Evolutionary conservation across 2,888 invertebrate species (phyloP).

Genomic region (Hyles lineata): DNA sequence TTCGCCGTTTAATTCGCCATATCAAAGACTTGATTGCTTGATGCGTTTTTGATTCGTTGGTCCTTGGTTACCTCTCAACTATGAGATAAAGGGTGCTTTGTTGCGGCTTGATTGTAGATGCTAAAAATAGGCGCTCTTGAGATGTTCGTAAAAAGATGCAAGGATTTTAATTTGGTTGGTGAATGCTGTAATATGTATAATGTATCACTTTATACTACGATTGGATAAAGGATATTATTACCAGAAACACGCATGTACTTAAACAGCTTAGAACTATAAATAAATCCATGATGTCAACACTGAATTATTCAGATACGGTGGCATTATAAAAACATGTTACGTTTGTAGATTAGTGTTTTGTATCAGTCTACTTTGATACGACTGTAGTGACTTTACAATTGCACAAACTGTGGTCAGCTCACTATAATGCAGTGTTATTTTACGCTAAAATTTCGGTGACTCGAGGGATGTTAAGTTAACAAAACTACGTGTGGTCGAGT

Average conservation of each 20-base stretch:
- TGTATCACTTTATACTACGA: too few relatives aligned
- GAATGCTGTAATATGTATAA: too few relatives aligned
- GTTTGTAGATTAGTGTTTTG: neutral
- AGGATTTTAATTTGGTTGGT: neutral
- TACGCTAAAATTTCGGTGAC: neutral
- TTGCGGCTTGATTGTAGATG: neutral
- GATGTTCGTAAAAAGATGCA: neutral
- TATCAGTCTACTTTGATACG: neutral
- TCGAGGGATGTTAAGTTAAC: neutral
- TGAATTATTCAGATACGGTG: constrained; percentile 3
- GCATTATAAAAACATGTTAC: neutral
- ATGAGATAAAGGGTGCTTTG: constrained; percentile 2
- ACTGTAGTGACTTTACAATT: neutral
- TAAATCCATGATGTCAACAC: neutral
- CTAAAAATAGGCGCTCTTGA: neutral
- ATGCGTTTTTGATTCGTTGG: constrained; percentile 67
- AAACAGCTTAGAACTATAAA: constrained; percentile 3
- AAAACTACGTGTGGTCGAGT: neutral
- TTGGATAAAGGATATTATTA: neutral
- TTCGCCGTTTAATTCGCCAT: constrained; percentile 59
- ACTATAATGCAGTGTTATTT: neutral
- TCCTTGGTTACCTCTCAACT: constrained; percentile 54
- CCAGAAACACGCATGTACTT: neutral
- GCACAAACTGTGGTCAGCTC: neutral
- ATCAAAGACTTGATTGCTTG: constrained; percentile 60